These are phyloP conservation scores for Aphaenogaster ashmeadi DNA, from an alignment of 1,140 invertebrate genomes.

Conservation along the genomic window DNA sequence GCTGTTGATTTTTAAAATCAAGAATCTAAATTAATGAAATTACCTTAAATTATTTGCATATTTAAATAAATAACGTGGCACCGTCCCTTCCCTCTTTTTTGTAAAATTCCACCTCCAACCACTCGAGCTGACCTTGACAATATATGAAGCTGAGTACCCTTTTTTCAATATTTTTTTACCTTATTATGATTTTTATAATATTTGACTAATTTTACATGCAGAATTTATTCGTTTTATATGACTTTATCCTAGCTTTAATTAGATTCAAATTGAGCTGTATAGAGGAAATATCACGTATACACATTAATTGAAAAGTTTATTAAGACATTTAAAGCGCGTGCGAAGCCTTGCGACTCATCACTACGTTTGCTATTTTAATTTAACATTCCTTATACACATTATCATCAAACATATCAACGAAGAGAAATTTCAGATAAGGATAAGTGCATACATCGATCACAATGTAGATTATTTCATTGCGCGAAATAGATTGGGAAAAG, in stretches of 20 bases:
- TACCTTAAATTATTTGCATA: too few relatives aligned
- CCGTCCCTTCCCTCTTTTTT: too few relatives aligned
- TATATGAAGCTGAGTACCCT: too few relatives aligned
- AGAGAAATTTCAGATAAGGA: conserved; percentile 76
- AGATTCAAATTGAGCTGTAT: neutral
- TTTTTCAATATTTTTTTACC: neutral
- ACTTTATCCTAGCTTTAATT: conserved; percentile 11
- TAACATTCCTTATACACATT: conserved; percentile 28
- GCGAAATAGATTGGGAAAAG: conserved; percentile 16
- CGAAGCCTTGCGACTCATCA: conserved; percentile 62
- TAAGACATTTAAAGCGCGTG: conserved; percentile 65
- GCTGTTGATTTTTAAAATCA: neutral
- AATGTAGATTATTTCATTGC: conserved; percentile 19
- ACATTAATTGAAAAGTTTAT: conserved; percentile 37
- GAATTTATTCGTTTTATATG: neutral
- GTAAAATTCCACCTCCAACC: too few relatives aligned
- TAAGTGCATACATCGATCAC: conserved; percentile 67
- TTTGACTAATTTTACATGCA: neutral
- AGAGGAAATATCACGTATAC: conserved; percentile 38
- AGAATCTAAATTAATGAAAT: neutral
- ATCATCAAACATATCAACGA: conserved; percentile 26
- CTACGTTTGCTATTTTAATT: conserved; percentile 52
- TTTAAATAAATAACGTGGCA: too few relatives aligned
- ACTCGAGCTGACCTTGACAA: too few relatives aligned
- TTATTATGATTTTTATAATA: neutral